Conservation (phyloP, 2,113 vertebrate genomes). For the Hyla sarda region DNA sequence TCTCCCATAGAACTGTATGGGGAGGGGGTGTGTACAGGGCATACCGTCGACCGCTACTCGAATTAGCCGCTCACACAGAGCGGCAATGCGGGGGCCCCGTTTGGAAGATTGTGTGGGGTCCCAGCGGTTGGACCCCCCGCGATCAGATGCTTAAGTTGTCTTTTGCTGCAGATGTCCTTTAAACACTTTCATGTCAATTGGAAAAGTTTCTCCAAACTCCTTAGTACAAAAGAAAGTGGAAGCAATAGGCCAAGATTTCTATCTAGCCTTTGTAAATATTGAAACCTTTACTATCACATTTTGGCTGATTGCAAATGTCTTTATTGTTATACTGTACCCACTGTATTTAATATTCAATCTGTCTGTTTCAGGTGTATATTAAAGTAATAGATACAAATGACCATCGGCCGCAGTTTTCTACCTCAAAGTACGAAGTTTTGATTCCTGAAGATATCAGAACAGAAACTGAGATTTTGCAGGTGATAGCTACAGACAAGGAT, state of each 20-base stretch:
- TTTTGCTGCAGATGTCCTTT: too few relatives aligned
- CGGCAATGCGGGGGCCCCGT: too few relatives aligned
- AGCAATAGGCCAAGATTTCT: neutral
- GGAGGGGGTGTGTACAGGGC: too few relatives aligned
- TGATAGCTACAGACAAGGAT: constrained; percentile 88
- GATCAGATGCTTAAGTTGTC: too few relatives aligned
- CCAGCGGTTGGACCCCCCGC: too few relatives aligned
- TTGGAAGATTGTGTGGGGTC: too few relatives aligned
- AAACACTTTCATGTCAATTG: too few relatives aligned
- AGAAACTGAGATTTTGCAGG: constrained; percentile 87
- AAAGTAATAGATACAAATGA: constrained; percentile 97
- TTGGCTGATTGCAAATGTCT: neutral
- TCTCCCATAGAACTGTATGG: too few relatives aligned
- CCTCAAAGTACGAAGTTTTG: constrained; percentile 83
- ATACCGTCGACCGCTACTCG: too few relatives aligned
- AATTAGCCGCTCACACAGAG: too few relatives aligned
- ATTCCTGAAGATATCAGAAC: constrained; percentile 86
- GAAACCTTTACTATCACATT: neutral
- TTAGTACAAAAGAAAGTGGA: neutral
- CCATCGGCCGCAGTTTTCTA: constrained; percentile 91
- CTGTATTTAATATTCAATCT: neutral
- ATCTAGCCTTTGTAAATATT: neutral
- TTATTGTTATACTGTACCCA: neutral
- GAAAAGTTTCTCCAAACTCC: neutral
- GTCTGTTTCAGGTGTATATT: constrained; percentile 85